Evolutionary conservation across 1,140 invertebrate species (phyloP), one percentile per base, ranked within the genome.

Genomic region (Zaprionus vittiger): DNA sequence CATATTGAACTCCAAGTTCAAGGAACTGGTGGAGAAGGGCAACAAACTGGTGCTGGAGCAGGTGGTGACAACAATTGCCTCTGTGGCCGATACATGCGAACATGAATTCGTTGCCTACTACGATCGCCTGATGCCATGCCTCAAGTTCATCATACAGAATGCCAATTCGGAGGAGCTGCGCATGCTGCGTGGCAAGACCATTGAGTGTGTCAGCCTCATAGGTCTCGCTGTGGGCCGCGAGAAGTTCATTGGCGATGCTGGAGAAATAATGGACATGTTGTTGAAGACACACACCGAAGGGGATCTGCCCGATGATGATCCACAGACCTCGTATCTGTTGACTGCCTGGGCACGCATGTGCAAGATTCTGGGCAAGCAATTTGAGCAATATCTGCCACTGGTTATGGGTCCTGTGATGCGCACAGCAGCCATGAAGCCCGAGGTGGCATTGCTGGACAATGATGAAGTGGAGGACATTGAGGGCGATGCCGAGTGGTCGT

Each of bases 341-440:
- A 98, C 98, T 5, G 98, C 99, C 0, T 99, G 99, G 99, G 98
- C 99, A 0, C 95, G 99, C 83, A 99, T 99, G 93, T 99, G 99
- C 93, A 99, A 99, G 93, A 98, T 99, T 80, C 94, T 99, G 80
- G 98, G 97, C 60, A 97, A 97, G 92, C 96, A 98, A 83, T 99
- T 99, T 91, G 97, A 98, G 86, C 98, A 98, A 80, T 99, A 99
- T 93, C 94, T 99, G 52, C 99, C 99, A 4, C 94, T 99, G 91
- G 99, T 99, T 0, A 99, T 99, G 98, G 97, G 96, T 3, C 98
- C 98, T 1, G 99, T 99, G 12, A 95, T 99, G 93, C 96, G 97
- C 80, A 98, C 98, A 4, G 99, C 99, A 5, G 96, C 97, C 5
- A 96, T 99, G 94, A 99, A 99, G 93, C 98, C 99, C 0, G 98